Base-by-base conservation (phyloP, 2,888 invertebrate species). In the Ectobius pallidus region DNA sequence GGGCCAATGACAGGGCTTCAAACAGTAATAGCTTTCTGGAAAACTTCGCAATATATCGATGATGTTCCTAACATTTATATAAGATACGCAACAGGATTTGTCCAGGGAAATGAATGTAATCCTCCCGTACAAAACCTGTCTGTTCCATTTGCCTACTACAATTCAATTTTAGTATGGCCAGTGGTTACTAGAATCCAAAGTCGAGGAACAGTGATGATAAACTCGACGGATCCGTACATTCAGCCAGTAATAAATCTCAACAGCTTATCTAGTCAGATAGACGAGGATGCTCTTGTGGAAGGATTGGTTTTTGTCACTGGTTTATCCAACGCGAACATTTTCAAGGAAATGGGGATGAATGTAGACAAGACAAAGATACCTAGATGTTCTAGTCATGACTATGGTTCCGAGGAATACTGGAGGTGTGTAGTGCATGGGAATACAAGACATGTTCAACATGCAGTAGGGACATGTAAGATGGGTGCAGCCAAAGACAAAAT, bases 391-490 rank as follows among this genome's bases (percentile, higher is more conserved):
- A 18, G 42, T 6, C 1, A 34, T 3, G 14, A 20, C 0, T 63
- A 39, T 22, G 63, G 63, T 16, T 20, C 42, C 2, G 42, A 63
- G 0, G 39, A 39, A 2, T 63, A 63, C 16, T 63, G 34, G 1
- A 34, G 4, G 6, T 63, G 63, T 42, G 3, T 39, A 4, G 42
- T 18, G 14, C 18, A 14, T 6, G 42, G 42, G 2, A 9, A 22
- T 22, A 46, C 46, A n/a, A 0, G 1, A 14, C 30, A 46, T 0
- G 18, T 32, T 1, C 18, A 68, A 7, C 68, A 68, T 49, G 25
- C 32, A 25, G 27, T 22, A 18, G 68, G 68, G 0, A 68, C 68
- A 3, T 68, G 68, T n/a, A 46, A 52, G 20, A 68, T 68, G 68
- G 68, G 68, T 18, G 32, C 62, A 6, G 20, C 16, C 18, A 39